phyloP scores from a whole-genome alignment of 92 coral and sea anemone species.

The Siderastrea radians region DNA sequence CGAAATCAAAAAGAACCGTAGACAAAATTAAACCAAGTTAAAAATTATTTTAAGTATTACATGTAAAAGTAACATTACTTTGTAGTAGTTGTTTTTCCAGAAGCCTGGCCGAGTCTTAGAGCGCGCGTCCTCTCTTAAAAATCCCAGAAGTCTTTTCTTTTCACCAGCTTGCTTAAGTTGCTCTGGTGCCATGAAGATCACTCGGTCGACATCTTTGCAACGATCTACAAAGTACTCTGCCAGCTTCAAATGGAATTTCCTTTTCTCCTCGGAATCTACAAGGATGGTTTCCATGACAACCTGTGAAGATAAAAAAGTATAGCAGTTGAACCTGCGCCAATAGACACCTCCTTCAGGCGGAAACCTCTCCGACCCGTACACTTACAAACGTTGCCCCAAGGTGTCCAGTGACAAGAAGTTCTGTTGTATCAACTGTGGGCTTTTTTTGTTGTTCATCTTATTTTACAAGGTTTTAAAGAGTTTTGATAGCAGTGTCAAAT shows the following conservation, averaged over 20 bases:
- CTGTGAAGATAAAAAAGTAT: slow-evolving; percentile 23
- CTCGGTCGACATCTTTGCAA: slow-evolving; percentile 71
- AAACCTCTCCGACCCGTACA: no score
- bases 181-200: slow-evolving; percentile 59
- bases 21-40: not conserved
- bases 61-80: slow-evolving; percentile 55
- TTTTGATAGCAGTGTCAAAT: no score
- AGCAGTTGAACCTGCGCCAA: not conserved
- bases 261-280: slow-evolving; percentile 58
- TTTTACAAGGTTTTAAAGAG: no score
- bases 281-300: slow-evolving; percentile 71
- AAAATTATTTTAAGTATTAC: not conserved
- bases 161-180: slow-evolving; percentile 78
- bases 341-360: no score
- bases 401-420: no score
- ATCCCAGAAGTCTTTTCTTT: slow-evolving; percentile 77
- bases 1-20: no score
- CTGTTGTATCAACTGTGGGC: no score
- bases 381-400: no score
- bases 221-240: slow-evolving; percentile 72
- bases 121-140: slow-evolving; percentile 66
- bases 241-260: slow-evolving; percentile 57
- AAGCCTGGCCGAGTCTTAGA: slow-evolving; percentile 45
- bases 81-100: slow-evolving; percentile 73
- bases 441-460: no score